phyloP scores from a whole-genome alignment of 2,797 vertebrate genomes.

The Aratinga solstitialis region DNA sequence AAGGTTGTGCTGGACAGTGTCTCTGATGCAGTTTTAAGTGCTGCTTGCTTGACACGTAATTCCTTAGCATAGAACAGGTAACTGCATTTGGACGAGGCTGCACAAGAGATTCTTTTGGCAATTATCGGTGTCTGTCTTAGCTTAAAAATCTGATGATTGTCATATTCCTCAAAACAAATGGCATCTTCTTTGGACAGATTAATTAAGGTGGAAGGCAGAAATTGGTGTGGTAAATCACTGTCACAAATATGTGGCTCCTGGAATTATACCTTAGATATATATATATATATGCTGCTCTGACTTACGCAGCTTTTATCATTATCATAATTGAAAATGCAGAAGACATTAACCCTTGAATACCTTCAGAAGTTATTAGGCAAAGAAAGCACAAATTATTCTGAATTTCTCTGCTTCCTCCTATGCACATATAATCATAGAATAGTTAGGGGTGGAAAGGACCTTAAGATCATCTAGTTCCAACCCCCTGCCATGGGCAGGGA shows the following conservation, averaged over 20 bases:
- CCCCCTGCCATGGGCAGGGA: too few species aligned
- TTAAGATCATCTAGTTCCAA: too few species aligned
- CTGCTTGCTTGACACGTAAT: accelerated
- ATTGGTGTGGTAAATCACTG: background rate
- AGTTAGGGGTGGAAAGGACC: too few species aligned
- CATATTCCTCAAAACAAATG: conserved; percentile 2
- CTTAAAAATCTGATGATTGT: background rate
- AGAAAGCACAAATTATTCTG: background rate
- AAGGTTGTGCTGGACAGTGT: background rate
- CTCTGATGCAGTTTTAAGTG: background rate
- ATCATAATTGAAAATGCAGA: conserved; percentile 14
- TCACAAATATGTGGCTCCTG: background rate
- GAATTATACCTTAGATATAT: background rate
- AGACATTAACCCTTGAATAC: background rate
- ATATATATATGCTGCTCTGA: background rate
- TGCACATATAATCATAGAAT: background rate
- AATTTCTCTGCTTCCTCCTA: background rate
- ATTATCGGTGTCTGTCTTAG: background rate
- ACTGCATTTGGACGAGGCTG: background rate
- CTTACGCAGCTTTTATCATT: background rate
- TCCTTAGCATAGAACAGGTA: background rate
- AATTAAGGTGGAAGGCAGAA: conserved; percentile 3
- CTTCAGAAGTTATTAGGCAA: background rate
- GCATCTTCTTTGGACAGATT: conserved; percentile 21
- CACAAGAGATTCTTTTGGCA: background rate